Conservation (phyloP, 2,113 vertebrate species). For the Loxodonta africana region DNA sequence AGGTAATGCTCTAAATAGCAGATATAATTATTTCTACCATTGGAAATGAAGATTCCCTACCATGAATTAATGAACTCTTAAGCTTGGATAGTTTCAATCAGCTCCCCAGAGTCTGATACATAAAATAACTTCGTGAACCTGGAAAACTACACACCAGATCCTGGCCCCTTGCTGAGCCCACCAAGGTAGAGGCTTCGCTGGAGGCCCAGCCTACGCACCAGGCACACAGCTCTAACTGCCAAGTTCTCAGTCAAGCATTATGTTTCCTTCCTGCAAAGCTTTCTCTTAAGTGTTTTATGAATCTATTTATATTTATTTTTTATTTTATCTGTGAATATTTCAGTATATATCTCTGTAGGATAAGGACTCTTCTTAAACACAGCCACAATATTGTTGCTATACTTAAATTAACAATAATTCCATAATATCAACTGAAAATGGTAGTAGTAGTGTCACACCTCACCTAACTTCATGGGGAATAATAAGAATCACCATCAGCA, state of each 20-base stretch:
- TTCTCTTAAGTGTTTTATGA: not conserved
- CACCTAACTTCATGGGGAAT: not conserved
- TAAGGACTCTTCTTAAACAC: not conserved
- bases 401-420: constrained; percentile 36
- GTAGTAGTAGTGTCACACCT: not conserved
- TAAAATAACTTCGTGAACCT: constrained; percentile 53
- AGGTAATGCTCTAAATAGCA: not conserved
- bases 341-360: not conserved
- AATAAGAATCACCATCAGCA: no score
- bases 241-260: constrained; percentile 53
- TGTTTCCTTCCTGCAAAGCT: constrained; percentile 13
- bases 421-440: not conserved
- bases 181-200: not conserved
- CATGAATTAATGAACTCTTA: constrained; percentile 62
- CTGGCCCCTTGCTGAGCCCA: constrained; percentile 24
- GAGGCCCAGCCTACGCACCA: not conserved
- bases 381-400: not conserved
- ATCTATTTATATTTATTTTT: constrained; percentile 52
- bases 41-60: constrained; percentile 46
- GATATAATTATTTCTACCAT: constrained; percentile 57
- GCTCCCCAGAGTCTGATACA: not conserved
- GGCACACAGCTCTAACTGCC: not conserved
- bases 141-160: constrained; percentile 22
- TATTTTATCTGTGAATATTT: constrained; percentile 45
- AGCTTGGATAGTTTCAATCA: constrained; percentile 48